These are phyloP conservation scores for Planiliza haematocheilus DNA, from an alignment of 2,113 vertebrate species.

Conservation along the genomic window DNA sequence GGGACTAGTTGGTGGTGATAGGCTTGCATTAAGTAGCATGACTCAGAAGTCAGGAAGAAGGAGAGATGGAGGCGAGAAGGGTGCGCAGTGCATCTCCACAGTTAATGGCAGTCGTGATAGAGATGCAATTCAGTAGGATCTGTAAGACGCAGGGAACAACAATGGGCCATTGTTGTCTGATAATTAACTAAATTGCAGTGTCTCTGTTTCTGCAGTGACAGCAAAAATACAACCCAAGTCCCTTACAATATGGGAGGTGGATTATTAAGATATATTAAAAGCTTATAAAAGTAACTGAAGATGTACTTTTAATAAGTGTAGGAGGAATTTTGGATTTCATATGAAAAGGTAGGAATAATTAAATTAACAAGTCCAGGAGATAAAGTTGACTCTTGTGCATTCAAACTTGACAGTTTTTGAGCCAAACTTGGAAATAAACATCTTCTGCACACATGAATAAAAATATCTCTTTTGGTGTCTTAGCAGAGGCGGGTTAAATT, in stretches of 20 bases:
- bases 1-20: conserved; percentile 21
- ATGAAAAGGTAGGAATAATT: too few relatives aligned
- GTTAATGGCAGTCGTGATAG: conserved; percentile 26
- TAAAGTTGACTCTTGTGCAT: too few relatives aligned
- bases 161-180: conserved; percentile 21
- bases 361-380: too few relatives aligned
- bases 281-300: background rate
- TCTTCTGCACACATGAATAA: background rate
- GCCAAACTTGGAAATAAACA: too few relatives aligned
- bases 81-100: background rate
- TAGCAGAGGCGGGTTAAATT: background rate
- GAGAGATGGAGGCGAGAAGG: background rate
- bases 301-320: too few relatives aligned
- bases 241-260: background rate
- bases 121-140: conserved; percentile 1
- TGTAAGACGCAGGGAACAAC: conserved; percentile 9
- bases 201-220: conserved; percentile 8
- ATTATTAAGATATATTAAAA: background rate
- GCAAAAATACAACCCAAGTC: background rate
- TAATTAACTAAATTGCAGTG: conserved; percentile 19
- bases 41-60: conserved; percentile 20
- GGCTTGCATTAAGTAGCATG: conserved; percentile 6
- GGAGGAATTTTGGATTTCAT: too few relatives aligned
- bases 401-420: too few relatives aligned
- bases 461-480: background rate